Percentiles rank a stretch among this genome's conserved stretches.
These are phyloP conservation scores for Podabrus alpinus DNA, from an alignment of 2,888 invertebrate genomes.

Conservation along the genomic window DNA sequence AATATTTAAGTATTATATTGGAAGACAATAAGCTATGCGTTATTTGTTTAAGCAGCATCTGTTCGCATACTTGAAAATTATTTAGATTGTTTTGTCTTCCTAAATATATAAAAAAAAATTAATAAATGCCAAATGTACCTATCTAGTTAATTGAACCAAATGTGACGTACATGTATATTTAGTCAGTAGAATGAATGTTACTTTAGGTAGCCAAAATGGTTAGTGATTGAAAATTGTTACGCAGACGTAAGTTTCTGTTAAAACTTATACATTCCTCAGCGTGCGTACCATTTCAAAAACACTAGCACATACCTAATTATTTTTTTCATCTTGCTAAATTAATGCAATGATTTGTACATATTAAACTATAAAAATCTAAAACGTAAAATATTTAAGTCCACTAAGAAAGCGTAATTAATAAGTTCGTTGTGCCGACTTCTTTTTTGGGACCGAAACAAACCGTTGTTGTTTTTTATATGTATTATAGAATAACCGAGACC, in stretches of 20 bases:
- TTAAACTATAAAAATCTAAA: neutral
- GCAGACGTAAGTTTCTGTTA: neutral
- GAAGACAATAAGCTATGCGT: constrained; percentile 41
- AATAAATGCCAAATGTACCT: constrained; percentile 48
- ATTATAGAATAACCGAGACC: neutral
- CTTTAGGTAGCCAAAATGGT: constrained; percentile 40
- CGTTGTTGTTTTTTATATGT: neutral
- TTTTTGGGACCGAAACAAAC: neutral
- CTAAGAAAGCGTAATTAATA: neutral
- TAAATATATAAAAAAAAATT: constrained; percentile 29
- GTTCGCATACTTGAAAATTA: constrained; percentile 4
- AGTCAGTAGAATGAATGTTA: constrained; percentile 45
- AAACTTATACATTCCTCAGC: neutral
- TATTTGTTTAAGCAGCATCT: constrained; percentile 32
- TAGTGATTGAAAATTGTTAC: constrained; percentile 38
- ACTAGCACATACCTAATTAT: neutral
- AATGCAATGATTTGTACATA: neutral
- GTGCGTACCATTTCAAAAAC: neutral
- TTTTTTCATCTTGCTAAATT: neutral
- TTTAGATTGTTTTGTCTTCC: constrained; percentile 37
- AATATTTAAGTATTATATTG: constrained; percentile 34
- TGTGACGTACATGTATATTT: constrained; percentile 48
- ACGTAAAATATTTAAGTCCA: neutral
- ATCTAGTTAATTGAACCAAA: constrained; percentile 45
- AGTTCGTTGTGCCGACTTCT: neutral